Base-by-base conservation (phyloP, 1,140 invertebrate species). In the Apis laboriosa region DNA sequence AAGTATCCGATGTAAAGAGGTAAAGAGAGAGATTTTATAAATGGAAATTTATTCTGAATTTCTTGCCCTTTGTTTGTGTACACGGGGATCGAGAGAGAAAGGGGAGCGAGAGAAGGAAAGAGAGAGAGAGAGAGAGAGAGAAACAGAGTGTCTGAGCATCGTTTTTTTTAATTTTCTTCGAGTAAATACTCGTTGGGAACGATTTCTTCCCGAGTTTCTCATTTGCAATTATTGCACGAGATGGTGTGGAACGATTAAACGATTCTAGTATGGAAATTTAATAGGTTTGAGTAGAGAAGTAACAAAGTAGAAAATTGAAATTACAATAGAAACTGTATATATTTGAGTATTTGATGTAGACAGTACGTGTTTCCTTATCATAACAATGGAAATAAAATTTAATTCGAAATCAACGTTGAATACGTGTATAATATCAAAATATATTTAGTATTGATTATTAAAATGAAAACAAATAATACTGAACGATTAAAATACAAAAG, bases 31-130 rank as follows among this genome's bases (percentile, higher is more conserved):
- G 2, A 21, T 7, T 24, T 70, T 24, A 51, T 17, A n/a, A 15
- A 68, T 68, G 66, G 66, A 68, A 68, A 68, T 68, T 68, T 68
- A 68, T 68, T 49, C 66, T 11, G 12, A 9, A 7, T n/a, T n/a
- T 28, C 34, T 68, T 13, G 8, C 1, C 12, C 21, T 49, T 68
- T 21, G 43, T n/a, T 21, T 67, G 34, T 43, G 17, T 43, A 12
- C 19, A 49, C 12, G 66, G 1, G 0, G n/a, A 68, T 49, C 12
- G 66, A 13, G n/a, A 68, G 5, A n/a, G 12, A 21, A n/a, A n/a
- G n/a, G n/a, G n/a, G 12, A 21, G 13, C 13, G 4, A 15, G 13
- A 19, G 5, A 19, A 5, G n/a, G n/a, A n/a, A n/a, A n/a, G n/a
- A 68, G 5, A n/a, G 12, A 21, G 66, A 15, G n/a, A 68, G 5